Base-by-base conservation (phyloP, 2,113 vertebrate genomes). In the Larimichthys crocea region DNA sequence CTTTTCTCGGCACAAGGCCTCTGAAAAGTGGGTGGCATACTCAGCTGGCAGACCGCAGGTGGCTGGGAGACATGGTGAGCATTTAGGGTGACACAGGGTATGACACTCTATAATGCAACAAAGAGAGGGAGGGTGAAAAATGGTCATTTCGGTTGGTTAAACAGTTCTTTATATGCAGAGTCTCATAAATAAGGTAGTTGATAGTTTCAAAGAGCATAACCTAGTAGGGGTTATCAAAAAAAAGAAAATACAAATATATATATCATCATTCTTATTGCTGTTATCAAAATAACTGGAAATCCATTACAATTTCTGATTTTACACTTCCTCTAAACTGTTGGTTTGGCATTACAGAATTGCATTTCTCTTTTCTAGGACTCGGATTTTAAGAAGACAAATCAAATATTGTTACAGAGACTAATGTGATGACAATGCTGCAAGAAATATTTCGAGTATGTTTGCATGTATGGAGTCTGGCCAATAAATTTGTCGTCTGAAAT, bases 81-180 rank as follows among this genome's bases (percentile, higher is more conserved):
- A 99, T 95, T 99, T 99, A 79, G 98, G 98, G 80, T 99, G 98
- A 90, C 98, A 99, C 93, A 99, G 96, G 86, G 97, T 97, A 85
- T 97, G 95, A 91, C 98, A 99, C 86, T 99, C 98, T 99, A 11
- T 1, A 82, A 62, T 1, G 19, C 11, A 29, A 78, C 60, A 74
- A 31, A 44, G 9, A 78, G 2, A 49, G 31, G 31, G 26, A 62
- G 44, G 15, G 49, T 24, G 10, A 55, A 50, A 72, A 57, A 31
- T 59, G 20, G 17, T 22, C 6, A 53, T 19, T 7, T 42, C 10
- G 1, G 17, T 17, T 17, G 19, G 56, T 24, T 68, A 22, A 52
- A 40, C 20, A 67, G 44, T 5, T 65, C 14, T 65, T 16, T 14
- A 59, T 60, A 29, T 31, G 26, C 31, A 64, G 4, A n/a, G 20